Evolutionary conservation across 1,140 invertebrate species (phyloP), one percentile per base, ranked within the genome.

Genomic region (Pogonomyrmex barbatus): DNA sequence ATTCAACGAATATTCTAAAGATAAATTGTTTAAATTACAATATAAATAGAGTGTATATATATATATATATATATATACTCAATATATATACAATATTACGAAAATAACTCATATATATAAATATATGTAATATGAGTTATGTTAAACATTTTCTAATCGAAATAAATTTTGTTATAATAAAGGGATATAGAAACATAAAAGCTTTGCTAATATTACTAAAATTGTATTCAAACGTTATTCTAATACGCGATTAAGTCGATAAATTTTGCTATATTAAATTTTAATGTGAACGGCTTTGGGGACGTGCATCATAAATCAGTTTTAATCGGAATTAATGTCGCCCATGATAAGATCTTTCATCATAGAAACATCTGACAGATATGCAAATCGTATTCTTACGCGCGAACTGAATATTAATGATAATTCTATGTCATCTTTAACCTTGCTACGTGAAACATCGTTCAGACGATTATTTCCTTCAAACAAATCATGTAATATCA

Each of bases 391-490:
- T 12, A 54, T 60, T 77, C 12, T 58, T 47, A 60, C 33, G 36
- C 73, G 63, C 50, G 58, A 45, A 83, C 39, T 86, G 84, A 78
- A 82, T 86, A 83, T 88, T 82, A 86, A 78, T 88, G 82, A 52
- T 33, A 54, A 87, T 78, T 50, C n/a, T 52, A 36, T 58, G 52
- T 68, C 79, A 70, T 90, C 50, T 67, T 56, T 77, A 77, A 85
- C 50, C 65, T 78, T 73, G 79, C 79, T 36, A 68, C 42, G 67
- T 42, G 68, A 60, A 68, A 71, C 60, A 50, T 83, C 54, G 56
- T 71, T 12, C n/a, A 12, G n/a, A 52, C 9, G n/a, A 62, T 85
- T 63, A 77, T 58, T 83, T 65, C 24, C 45, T 65, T 67, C 56
- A 54, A 52, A 54, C 71, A 56, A 52, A 54, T 65, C 47, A 0